phyloP scores from a whole-genome alignment of 30 jellyfish, hydroid and myxozoan species.

The Morbakka virulenta region DNA sequence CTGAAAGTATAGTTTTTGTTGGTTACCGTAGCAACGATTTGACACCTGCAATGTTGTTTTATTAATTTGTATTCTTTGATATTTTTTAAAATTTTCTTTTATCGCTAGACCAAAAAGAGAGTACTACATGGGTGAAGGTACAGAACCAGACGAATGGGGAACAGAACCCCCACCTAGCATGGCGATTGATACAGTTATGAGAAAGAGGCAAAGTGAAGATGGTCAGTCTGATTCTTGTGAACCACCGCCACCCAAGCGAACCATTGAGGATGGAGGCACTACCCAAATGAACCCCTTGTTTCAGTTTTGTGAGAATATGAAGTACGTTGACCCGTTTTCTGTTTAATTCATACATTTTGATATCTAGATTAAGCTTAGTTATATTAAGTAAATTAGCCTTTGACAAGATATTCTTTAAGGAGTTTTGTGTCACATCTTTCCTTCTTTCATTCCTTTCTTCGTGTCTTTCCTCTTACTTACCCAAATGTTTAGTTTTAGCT shows the following conservation, averaged over 20 bases:
- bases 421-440: too few relatives aligned
- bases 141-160: constrained; percentile 88
- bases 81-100: too few relatives aligned
- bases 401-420: too few relatives aligned
- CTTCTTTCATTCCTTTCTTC: too few relatives aligned
- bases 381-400: too few relatives aligned
- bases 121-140: constrained; percentile 77
- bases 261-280: constrained; percentile 24
- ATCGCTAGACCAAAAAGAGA: constrained; percentile 79
- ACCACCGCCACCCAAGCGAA: constrained; percentile 47
- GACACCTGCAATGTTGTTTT: too few relatives aligned
- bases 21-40: too few relatives aligned
- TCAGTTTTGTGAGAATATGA: constrained; percentile 64
- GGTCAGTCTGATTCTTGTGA: constrained; percentile 60
- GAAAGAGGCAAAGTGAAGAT: constrained; percentile 78
- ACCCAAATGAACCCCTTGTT: constrained; percentile 49
- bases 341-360: neutral
- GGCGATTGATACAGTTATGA: constrained; percentile 88
- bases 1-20: too few relatives aligned
- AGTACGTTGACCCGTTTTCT: constrained; percentile 13
- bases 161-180: constrained; percentile 96
- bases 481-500: too few relatives aligned
- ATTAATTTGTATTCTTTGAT: too few relatives aligned
- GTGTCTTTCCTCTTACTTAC: too few relatives aligned
- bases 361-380: neutral